phyloP scores from a whole-genome alignment of 2,113 vertebrate species.

The Eudyptes chrysolophus region DNA sequence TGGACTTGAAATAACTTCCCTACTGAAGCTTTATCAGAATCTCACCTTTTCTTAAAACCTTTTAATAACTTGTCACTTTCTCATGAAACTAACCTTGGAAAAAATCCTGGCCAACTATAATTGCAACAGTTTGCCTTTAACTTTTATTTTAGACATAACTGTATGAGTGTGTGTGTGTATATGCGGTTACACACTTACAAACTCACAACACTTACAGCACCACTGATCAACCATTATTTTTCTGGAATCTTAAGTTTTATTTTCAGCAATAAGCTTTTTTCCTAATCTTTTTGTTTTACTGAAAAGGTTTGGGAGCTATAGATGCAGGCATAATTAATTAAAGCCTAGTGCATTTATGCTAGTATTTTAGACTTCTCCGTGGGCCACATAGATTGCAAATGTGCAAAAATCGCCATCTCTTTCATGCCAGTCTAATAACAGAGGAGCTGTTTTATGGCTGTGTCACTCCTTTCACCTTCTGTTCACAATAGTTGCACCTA shows the following conservation, averaged over 20 bases:
- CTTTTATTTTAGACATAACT: background rate
- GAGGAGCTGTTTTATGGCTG: background rate
- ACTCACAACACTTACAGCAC: background rate
- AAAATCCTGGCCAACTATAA: background rate
- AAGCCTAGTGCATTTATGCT: background rate
- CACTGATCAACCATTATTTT: background rate
- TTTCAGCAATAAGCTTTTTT: background rate
- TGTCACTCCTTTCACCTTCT: background rate
- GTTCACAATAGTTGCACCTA: background rate
- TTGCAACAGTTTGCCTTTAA: background rate
- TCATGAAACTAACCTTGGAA: background rate
- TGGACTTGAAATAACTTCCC: background rate
- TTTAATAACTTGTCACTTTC: constrained; percentile 10
- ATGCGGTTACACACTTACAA: background rate
- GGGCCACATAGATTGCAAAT: background rate
- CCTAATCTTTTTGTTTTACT: background rate
- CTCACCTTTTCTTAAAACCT: constrained; percentile 30
- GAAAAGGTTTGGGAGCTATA: background rate
- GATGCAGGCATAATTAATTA: background rate
- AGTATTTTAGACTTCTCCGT: background rate
- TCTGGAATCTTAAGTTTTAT: background rate
- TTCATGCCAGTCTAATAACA: background rate
- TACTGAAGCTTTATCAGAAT: background rate
- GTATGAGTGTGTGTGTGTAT: too few species aligned
- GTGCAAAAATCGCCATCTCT: background rate